Base-by-base conservation (phyloP, 2,888 invertebrate genomes). In the Spodoptera picta region DNA sequence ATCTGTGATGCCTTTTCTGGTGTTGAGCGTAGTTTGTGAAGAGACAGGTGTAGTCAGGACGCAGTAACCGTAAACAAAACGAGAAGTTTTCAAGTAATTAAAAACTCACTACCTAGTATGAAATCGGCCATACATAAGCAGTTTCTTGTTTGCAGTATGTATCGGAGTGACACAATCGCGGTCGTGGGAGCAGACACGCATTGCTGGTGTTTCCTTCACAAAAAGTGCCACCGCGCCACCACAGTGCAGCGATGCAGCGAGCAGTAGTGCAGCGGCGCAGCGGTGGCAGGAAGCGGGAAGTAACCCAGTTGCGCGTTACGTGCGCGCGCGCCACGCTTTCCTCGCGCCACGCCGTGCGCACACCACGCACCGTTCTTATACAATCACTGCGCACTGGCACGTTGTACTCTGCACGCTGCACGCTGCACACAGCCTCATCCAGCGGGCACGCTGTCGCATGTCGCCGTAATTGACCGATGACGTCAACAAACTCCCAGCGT, bases 231-330 rank as follows among this genome's bases (percentile, higher is more conserved):
- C 63, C 69, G 36, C 14, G 14, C 14, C 14, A 14, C 14, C 14
- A 14, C 1, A 14, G 2, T 36, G 27, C 27, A 27, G 27, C 27
- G 27, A 5, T 27, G 27, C 27, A 27, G 27, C 27, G 5, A 19
- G 19, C 19, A 19, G 19, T 19, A 19, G 27, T 27, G 27, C 27
- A 27, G 27, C 27, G 5, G 27, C 14, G 27, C 36, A 36, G 6
- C 36, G 60, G 62, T 59, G 75, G 70, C 76, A 88, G 93, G 93
- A 93, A 93, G 86, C 81, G 88, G 92, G 92, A 93, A 92, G 87
- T 92, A 89, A 89, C 90, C 90, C 74, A 92, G 81, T 89, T 87
- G 87, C 72, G 77, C 66, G 85, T 92, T 87, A 89, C 89, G 89
- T 88, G 83, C 86, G 64, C 70, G 64, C 66, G 64, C 79, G 81